Percentiles rank a stretch among this genome's conserved stretches.
These are phyloP conservation scores for Lycaon pictus DNA, from an alignment of 2,113 vertebrate species.

Conservation along the genomic window DNA sequence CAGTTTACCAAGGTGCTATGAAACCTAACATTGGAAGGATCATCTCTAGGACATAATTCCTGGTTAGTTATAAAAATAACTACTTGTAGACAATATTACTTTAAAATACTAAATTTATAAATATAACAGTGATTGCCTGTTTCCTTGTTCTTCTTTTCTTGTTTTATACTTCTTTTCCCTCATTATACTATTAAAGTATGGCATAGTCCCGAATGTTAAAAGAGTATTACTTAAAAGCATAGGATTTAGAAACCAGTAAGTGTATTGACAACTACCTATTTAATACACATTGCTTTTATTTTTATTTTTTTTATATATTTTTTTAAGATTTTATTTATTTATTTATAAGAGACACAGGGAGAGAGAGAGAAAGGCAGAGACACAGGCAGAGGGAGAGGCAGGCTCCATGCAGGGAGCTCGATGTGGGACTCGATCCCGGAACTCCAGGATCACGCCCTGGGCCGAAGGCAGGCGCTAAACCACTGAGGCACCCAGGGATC, in stretches of 20 bases:
- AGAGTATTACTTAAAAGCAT: not conserved
- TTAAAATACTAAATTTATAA: not conserved
- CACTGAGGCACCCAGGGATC: no score
- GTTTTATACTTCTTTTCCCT: not conserved
- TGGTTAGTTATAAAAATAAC: not conserved
- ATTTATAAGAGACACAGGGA: no score
- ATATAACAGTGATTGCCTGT: not conserved
- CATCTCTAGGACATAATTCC: not conserved
- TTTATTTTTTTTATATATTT: no score
- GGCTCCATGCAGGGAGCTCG: no score
- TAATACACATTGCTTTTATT: not conserved
- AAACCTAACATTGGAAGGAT: not conserved
- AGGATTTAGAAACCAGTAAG: not conserved
- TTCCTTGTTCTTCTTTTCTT: not conserved
- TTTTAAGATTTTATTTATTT: no score
- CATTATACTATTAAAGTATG: not conserved
- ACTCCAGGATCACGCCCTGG: no score
- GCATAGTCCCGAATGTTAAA: not conserved
- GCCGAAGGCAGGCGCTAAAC: no score
- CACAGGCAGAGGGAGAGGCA: no score
- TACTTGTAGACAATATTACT: not conserved
- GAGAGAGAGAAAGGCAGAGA: no score
- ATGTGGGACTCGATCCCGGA: no score
- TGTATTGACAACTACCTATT: not conserved
- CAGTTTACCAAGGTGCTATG: not conserved